Base-by-base conservation (phyloP, 2,888 invertebrate genomes). In the Gasteruption jaculator region DNA sequence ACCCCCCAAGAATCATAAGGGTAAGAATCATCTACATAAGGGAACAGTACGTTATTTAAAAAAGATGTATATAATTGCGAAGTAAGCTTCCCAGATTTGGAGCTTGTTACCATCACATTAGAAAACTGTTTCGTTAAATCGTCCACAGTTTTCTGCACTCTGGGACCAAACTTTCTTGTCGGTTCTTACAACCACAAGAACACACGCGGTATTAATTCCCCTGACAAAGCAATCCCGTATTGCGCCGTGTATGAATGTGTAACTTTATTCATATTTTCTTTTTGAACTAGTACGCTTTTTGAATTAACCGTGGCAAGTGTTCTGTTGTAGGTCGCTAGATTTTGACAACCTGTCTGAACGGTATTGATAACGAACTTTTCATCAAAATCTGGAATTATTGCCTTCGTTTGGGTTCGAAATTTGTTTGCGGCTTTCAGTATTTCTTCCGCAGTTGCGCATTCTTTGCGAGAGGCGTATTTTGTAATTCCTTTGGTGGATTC, bases 1-100 rank as follows among this genome's bases (percentile, higher is more conserved):
- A n/a, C 50, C 50, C 35, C 39, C 49, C 46, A 51, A 6, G 46
- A 52, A 36, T 53, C 48, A n/a, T 51, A 33, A 1, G 51, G 5
- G 2, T 51, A 27, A 5, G 49, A 30, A 41, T 50, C 50, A 18
- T 37, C 26, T 10, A 50, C 48, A 33, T 48, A 53, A 0, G 49
- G 41, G 6, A 27, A 29, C 7, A 52, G 22, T 3, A 11, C 18
- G 32, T 51, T 24, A 8, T 30, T 21, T 19, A 48, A 22, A 38
- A 41, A 50, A 2, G 31, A 21, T 22, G 18, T 25, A 27, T 41
- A 49, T n/a, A 45, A 38, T 27, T 30, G 11, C 33, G 36, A 40
- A 3, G 46, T 45, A 11, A 52, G 37, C 24, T 52, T 52, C 8
- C 50, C 49, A 25, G 52, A 46, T 31, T 48, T 49, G 15, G 36